Percentiles rank a stretch among this genome's conserved stretches.
These are phyloP conservation scores for Paramormyrops kingsleyae DNA, from an alignment of 2,113 vertebrate genomes.

Conservation along the genomic window DNA sequence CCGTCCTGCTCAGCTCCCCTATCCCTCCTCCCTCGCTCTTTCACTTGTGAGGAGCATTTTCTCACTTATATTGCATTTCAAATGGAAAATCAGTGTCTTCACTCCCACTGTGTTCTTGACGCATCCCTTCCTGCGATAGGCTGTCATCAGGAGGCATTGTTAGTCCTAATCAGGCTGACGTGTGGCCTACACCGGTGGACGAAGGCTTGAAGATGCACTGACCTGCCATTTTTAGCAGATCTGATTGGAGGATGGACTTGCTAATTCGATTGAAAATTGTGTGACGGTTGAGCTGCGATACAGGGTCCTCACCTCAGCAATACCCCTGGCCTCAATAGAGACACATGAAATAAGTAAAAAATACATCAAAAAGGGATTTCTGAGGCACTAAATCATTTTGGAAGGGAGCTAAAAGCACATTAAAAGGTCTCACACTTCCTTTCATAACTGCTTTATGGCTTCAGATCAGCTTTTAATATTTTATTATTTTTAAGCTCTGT, in stretches of 20 bases:
- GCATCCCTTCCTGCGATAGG: background rate
- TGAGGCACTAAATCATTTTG: background rate
- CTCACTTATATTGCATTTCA: background rate
- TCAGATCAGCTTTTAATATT: background rate
- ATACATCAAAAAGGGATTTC: background rate
- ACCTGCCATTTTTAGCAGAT: background rate
- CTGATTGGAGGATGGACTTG: background rate
- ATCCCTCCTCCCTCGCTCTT: background rate
- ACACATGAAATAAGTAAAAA: background rate
- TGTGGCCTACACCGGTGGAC: background rate
- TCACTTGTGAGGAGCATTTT: background rate
- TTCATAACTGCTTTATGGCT: background rate
- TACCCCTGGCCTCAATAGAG: background rate
- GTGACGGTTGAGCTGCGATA: background rate
- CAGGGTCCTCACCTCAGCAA: background rate
- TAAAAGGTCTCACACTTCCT: constrained; percentile 1
- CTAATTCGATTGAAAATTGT: background rate
- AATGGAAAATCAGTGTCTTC: background rate
- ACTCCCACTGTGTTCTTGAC: background rate
- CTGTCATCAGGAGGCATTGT: background rate
- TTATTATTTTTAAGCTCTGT: background rate
- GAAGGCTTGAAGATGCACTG: background rate
- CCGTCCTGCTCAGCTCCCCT: background rate
- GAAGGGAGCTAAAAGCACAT: background rate
- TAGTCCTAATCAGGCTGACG: background rate